Percentiles rank a stretch among this genome's conserved stretches.
Conservation (phyloP, 1,140 invertebrate genomes). For the Hestina assimilis region DNA sequence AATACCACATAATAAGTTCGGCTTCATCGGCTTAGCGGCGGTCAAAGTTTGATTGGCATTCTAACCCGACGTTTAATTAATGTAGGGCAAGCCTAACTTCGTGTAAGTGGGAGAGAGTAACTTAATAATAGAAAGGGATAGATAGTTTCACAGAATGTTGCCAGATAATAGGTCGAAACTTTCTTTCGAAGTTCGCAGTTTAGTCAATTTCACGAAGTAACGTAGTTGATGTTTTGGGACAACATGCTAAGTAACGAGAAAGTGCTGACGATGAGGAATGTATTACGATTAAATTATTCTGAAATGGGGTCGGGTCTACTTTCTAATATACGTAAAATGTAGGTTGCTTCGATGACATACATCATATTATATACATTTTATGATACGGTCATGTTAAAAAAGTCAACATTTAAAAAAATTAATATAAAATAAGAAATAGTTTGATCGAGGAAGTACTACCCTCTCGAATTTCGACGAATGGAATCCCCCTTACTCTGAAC, state of each 20-base stretch:
- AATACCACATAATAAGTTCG: slow-evolving; percentile 74
- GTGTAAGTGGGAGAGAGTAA: slow-evolving; percentile 38
- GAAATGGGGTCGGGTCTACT: neutral
- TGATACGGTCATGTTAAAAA: no score
- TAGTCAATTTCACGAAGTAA: slow-evolving; percentile 27
- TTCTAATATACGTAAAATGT: no score
- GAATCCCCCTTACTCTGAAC: no score
- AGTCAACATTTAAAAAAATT: no score
- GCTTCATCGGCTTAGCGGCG: slow-evolving; percentile 69
- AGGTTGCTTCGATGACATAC: no score
- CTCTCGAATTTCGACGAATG: no score
- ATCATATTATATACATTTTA: no score
- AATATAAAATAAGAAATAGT: no score
- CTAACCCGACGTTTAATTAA: slow-evolving; percentile 73
- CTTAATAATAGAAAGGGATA: slow-evolving; percentile 41
- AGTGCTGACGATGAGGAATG: slow-evolving; percentile 14
- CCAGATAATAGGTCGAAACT: slow-evolving; percentile 59
- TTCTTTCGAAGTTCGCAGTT: slow-evolving; percentile 50
- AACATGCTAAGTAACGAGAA: slow-evolving; percentile 26
- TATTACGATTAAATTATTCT: slow-evolving; percentile 12
- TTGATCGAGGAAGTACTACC: no score
- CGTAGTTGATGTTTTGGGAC: slow-evolving; percentile 16
- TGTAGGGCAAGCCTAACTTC: slow-evolving; percentile 53
- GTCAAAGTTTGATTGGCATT: slow-evolving; percentile 76
- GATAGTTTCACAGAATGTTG: slow-evolving; percentile 52